Conservation (phyloP, 2,888 invertebrate species). For the Parelbella ahira region DNA sequence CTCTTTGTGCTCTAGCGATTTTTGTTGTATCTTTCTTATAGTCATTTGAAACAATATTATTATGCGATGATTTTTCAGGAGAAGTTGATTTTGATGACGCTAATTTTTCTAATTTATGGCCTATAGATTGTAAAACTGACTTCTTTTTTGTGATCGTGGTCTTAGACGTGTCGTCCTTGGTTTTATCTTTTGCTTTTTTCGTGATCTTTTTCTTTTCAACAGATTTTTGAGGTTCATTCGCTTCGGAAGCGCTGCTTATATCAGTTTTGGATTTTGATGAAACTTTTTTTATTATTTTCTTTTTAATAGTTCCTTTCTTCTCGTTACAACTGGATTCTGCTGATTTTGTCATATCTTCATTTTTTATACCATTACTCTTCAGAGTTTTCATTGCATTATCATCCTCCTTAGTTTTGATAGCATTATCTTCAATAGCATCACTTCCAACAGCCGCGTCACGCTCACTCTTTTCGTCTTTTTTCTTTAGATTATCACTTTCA, state of each 20-base stretch:
- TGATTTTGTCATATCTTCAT: constrained; percentile 48
- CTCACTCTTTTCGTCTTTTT: constrained; percentile 40
- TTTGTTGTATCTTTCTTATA: constrained; percentile 57
- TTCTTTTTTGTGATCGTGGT: constrained; percentile 78
- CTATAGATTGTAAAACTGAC: constrained; percentile 86
- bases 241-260: constrained; percentile 46
- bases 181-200: constrained; percentile 67
- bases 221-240: constrained; percentile 47
- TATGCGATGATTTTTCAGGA: constrained; percentile 68
- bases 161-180: constrained; percentile 50
- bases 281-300: constrained; percentile 70
- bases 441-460: constrained; percentile 46
- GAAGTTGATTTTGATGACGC: constrained; percentile 75
- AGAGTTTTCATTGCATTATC: constrained; percentile 47
- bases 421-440: constrained; percentile 42
- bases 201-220: constrained; percentile 66
- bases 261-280: constrained; percentile 72
- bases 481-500: constrained; percentile 37
- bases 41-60: constrained; percentile 39
- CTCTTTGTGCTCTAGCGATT: constrained; percentile 81
- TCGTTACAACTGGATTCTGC: constrained; percentile 48
- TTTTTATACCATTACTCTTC: constrained; percentile 40
- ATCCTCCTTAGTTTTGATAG: constrained; percentile 37
- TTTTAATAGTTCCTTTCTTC: constrained; percentile 68
- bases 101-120: constrained; percentile 88